phyloP scores from a whole-genome alignment of 2,113 vertebrate genomes.

The Pseudorhombus dupliciocellatus region DNA sequence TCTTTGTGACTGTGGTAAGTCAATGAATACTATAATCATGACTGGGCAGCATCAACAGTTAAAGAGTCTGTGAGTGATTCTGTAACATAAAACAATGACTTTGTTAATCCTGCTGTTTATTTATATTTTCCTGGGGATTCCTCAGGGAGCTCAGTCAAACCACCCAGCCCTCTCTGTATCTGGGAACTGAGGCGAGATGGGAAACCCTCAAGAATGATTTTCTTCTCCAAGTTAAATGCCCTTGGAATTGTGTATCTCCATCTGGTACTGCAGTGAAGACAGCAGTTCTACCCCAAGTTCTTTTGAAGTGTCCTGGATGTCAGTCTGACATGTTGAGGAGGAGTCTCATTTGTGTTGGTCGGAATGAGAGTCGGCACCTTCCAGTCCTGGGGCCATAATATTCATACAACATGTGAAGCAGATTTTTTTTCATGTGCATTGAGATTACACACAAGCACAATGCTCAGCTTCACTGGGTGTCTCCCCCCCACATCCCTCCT shows the following conservation, averaged over 20 bases:
- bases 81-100: background rate
- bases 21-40: slow-evolving; percentile 3
- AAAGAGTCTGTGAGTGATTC: background rate
- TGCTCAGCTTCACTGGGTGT: too few relatives aligned
- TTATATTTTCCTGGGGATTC: background rate
- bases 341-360: background rate
- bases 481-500: too few relatives aligned
- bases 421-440: too few relatives aligned
- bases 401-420: too few relatives aligned
- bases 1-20: slow-evolving; percentile 8
- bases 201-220: background rate
- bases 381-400: background rate
- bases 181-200: background rate
- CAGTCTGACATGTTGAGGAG: too few relatives aligned
- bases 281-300: too few relatives aligned
- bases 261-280: too few relatives aligned
- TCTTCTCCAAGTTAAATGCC: too few relatives aligned
- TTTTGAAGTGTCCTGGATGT: too few relatives aligned
- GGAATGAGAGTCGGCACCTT: background rate
- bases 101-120: background rate
- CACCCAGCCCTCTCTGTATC: background rate
- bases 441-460: too few relatives aligned
- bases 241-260: too few relatives aligned
- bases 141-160: background rate
- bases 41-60: background rate